Evolutionary conservation across 1,140 invertebrate species (phyloP).

Genomic region (Calephelis nemesis): DNA sequence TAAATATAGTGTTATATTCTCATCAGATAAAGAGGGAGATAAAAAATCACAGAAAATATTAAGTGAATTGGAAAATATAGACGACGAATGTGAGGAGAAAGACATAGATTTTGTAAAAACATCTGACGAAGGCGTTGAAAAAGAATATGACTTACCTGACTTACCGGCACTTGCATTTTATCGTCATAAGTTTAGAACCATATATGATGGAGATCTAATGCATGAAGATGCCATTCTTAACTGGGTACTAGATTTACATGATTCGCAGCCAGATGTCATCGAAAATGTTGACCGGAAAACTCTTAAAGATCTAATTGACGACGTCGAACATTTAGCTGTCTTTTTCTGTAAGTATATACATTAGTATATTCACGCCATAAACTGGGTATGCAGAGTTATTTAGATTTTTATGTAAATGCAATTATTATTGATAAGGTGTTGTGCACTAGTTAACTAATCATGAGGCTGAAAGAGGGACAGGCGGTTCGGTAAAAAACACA

Average conservation of each 20-base stretch:
- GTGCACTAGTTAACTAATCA: no score
- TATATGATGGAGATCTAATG: slow-evolving; percentile 92
- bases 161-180: slow-evolving; percentile 94
- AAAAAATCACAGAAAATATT: slow-evolving; percentile 94
- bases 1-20: slow-evolving; percentile 3
- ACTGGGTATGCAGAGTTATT: no score
- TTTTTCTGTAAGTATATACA: slow-evolving; percentile 90
- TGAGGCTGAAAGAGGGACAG: no score
- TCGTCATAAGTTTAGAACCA: slow-evolving; percentile 93
- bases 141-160: slow-evolving; percentile 92
- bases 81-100: slow-evolving; percentile 95
- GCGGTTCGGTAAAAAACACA: no score
- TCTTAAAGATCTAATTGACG: slow-evolving; percentile 91
- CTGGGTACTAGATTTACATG: slow-evolving; percentile 93
- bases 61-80: slow-evolving; percentile 95
- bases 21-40: slow-evolving; percentile 90
- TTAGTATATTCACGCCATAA: no score
- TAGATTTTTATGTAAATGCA: no score
- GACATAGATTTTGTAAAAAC: slow-evolving; percentile 96
- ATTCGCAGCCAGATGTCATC: slow-evolving; percentile 92
- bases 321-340: slow-evolving; percentile 94
- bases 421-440: no score
- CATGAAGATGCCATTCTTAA: slow-evolving; percentile 94
- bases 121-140: slow-evolving; percentile 92
- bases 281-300: slow-evolving; percentile 95